phyloP scores from a whole-genome alignment of 2,113 vertebrate species.

The Nannospalax galili region DNA sequence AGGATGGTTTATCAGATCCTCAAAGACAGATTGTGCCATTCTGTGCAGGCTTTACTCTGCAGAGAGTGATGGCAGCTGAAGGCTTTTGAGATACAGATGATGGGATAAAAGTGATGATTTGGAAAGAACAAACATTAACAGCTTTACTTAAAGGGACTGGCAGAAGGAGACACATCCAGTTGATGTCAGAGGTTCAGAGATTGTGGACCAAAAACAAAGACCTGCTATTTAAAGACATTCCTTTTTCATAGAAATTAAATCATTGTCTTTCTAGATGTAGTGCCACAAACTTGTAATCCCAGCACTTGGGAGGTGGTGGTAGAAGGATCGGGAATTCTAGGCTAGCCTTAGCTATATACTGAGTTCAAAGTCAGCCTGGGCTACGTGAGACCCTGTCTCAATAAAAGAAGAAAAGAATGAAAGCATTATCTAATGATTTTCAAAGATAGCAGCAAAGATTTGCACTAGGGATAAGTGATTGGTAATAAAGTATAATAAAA shows the following conservation, averaged over 20 bases:
- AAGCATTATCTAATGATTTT: slow-evolving; percentile 15
- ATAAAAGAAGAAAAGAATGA: neutral
- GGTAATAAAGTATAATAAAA: neutral
- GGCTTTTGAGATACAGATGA: neutral
- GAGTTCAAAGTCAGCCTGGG: neutral
- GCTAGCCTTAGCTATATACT: neutral
- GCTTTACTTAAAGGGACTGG: neutral
- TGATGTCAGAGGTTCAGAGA: neutral
- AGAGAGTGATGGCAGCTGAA: neutral
- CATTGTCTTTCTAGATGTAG: neutral
- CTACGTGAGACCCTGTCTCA: neutral
- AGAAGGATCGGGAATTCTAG: neutral
- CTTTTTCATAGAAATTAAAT: neutral
- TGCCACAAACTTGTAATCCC: neutral
- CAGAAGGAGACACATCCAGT: neutral
- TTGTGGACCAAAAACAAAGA: neutral
- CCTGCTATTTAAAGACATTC: neutral
- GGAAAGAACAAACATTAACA: neutral
- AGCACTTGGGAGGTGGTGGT: neutral
- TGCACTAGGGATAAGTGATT: neutral
- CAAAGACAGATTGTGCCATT: neutral
- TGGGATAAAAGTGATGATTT: neutral
- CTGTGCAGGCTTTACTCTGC: neutral
- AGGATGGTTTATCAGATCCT: neutral
- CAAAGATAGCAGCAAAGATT: neutral